These are phyloP conservation scores for Euura saliciscinereae DNA, from an alignment of 1,140 invertebrate species.

Conservation along the genomic window DNA sequence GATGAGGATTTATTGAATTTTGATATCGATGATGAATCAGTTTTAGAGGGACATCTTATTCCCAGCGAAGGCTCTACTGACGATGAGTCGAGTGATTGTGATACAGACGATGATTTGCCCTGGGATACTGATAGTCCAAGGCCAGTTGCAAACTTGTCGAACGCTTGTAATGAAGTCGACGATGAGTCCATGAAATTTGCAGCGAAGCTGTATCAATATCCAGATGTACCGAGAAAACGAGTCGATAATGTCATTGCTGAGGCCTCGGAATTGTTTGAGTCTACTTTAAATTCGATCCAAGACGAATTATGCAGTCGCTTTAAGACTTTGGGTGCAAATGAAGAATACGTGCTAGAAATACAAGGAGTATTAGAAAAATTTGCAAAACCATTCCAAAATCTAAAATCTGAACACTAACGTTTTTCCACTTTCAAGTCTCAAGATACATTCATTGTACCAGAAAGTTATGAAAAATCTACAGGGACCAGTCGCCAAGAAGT, in stretches of 20 bases:
- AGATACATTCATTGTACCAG: constrained; percentile 22
- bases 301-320: background rate
- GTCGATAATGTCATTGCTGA: background rate
- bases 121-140: no score
- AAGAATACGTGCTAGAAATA: background rate
- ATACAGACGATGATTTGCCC: no score
- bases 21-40: no score
- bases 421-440: constrained; percentile 21
- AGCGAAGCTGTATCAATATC: background rate
- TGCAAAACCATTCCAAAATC: constrained; percentile 17
- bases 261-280: background rate
- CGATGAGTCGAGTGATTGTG: no score
- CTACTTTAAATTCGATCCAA: background rate
- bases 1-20: no score
- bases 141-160: no score
- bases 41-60: background rate
- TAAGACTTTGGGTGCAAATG: background rate
- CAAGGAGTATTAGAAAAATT: constrained; percentile 10
- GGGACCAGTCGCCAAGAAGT: constrained; percentile 20
- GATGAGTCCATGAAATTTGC: background rate
- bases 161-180: background rate
- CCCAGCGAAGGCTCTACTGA: no score
- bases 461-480: constrained; percentile 16
- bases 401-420: constrained; percentile 22
- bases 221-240: background rate